Base-by-base conservation (phyloP, 1,140 invertebrate species). In the Drosophila subobscura region DNA sequence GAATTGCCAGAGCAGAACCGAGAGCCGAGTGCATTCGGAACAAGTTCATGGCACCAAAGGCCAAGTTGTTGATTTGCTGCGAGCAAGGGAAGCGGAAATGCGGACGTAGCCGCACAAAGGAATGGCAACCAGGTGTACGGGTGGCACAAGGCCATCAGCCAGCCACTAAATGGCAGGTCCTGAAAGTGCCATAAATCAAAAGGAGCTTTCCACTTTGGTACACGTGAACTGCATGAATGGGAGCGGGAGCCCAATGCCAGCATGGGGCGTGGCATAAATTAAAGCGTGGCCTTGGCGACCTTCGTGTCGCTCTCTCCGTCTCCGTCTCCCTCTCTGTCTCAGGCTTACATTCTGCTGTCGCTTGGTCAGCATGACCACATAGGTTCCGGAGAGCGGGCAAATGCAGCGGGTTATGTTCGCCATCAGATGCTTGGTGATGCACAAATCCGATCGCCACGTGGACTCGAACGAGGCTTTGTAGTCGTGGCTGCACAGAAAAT, bases 311-410 rank as follows among this genome's bases (percentile, higher is more conserved):
- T 20, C 1, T 1, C 16, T 20, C 16, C 16, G 16, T 20, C 16
- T 20, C 16, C 16, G 16, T 20, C 16, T 20, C 16, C n/a, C n/a
- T n/a, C n/a, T n/a, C n/a, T n/a, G 23, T 51, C 41, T 45, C 45
- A 44, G 67, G 92, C 92, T 93, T 92, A 94, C 94, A 84, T 92
- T 93, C n/a, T 91, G 89, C 22, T 92, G 92, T 25, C 92, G 92
- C 41, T 93, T 92, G 14, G 93, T 94, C 20, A 94, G 79, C 68
- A 95, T 93, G 14, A 94, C 92, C 5, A 94, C 94, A 72, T 93
- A 94, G 29, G 93, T 94, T 50, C 94, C 94, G 16, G 92, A 92
- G 57, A 91, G 92, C 2, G 93, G 92, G 65, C 94, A 95, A 37
- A 93, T 90, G 86, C 94, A 95, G 58, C 93, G 92, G 0, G 93